These are phyloP conservation scores for Acanthis flammea DNA, from an alignment of 2,797 vertebrate genomes.

Conservation along the genomic window DNA sequence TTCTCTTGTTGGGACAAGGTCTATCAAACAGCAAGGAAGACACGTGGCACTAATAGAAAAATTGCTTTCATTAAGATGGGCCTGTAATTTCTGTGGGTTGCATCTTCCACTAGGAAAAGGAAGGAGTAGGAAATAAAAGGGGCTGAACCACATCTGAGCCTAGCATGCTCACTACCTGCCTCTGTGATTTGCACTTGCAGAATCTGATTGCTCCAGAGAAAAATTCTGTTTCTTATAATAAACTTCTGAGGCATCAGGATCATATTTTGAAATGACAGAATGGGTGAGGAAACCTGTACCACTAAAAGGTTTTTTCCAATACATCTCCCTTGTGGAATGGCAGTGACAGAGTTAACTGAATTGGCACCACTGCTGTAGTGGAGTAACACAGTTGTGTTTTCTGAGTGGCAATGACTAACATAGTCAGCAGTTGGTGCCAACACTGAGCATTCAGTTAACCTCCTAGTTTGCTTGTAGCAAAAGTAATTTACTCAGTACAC, in stretches of 20 bases:
- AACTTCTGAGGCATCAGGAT: not conserved
- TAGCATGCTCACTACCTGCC: not conserved
- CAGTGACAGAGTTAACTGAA: not conserved
- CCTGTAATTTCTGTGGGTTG: not conserved
- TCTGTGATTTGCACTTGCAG: not conserved
- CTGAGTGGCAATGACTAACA: slow-evolving; percentile 26
- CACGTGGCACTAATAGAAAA: not conserved
- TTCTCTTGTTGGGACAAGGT: not conserved
- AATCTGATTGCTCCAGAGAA: not conserved
- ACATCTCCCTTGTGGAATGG: not conserved
- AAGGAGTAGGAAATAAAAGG: not conserved
- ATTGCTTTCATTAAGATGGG: not conserved
- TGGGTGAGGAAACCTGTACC: not conserved
- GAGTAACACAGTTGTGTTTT: not conserved
- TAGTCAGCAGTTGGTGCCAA: slow-evolving; percentile 41
- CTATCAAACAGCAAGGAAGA: not conserved
- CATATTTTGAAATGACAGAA: not conserved
- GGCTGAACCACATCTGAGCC: not conserved
- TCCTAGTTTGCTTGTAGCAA: slow-evolving; percentile 46
- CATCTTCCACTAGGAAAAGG: not conserved
- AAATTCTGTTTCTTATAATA: not conserved
- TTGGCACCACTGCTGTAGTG: not conserved
- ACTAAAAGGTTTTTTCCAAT: not conserved
- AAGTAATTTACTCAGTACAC: slow-evolving; percentile 36
- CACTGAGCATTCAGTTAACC: slow-evolving; percentile 32